phyloP scores from a whole-genome alignment of 2,113 vertebrate species.

The Excalfactoria chinensis region DNA sequence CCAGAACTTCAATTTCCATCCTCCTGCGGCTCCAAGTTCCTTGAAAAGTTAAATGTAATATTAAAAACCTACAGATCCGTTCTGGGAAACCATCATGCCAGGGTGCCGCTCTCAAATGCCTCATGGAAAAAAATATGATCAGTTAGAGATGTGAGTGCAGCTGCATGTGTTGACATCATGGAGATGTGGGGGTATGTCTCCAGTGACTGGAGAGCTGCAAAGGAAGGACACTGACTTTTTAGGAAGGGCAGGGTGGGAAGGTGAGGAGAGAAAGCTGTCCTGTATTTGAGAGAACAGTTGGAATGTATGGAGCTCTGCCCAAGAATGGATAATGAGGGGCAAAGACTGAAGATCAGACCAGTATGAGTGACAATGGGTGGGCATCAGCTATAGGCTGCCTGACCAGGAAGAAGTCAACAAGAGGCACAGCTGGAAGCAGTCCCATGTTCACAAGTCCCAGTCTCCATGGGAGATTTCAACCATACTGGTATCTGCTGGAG shows the following conservation, averaged over 20 bases:
- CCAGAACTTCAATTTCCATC: not conserved
- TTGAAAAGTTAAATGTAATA: not conserved
- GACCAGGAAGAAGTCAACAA: not conserved
- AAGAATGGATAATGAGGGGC: not conserved
- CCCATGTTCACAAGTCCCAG: not conserved
- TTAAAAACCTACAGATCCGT: not conserved
- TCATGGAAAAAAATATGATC: too few species aligned
- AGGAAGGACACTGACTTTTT: not conserved
- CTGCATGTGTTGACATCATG: not conserved
- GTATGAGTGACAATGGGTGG: not conserved
- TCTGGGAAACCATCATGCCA: not conserved
- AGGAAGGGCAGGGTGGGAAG: not conserved
- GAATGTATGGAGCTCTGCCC: not conserved
- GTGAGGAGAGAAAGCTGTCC: not conserved
- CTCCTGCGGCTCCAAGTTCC: not conserved
- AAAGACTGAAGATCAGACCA: not conserved
- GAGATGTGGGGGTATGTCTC: not conserved
- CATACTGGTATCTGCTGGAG: not conserved
- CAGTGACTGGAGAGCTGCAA: not conserved
- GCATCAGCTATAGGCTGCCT: not conserved
- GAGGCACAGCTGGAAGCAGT: not conserved
- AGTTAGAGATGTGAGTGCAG: not conserved
- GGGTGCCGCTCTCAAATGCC: not conserved
- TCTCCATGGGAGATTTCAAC: not conserved
- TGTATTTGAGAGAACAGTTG: not conserved